Conservation (phyloP, 2,888 invertebrate species). For the Eristalis intricaria region DNA sequence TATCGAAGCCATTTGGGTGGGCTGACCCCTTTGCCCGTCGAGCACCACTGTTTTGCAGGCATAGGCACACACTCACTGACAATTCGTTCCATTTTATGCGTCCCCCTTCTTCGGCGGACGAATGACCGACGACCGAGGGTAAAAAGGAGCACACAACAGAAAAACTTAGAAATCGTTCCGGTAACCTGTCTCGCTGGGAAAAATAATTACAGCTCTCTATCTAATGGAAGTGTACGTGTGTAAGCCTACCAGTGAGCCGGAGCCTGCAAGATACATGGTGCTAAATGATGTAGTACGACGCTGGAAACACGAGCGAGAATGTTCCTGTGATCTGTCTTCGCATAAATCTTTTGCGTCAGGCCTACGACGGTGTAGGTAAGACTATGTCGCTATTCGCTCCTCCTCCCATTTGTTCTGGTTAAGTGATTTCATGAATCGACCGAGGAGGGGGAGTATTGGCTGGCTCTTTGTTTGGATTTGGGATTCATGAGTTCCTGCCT, state of each 20-base stretch:
- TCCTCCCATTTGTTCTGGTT: slow-evolving; percentile 66
- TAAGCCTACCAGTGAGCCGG: slow-evolving; percentile 15
- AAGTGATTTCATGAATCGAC: slow-evolving; percentile 68
- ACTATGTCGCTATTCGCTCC: slow-evolving; percentile 18
- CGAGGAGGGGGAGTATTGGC: slow-evolving; percentile 13
- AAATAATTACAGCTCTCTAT: slow-evolving; percentile 69
- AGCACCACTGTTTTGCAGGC: neutral
- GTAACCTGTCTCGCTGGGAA: slow-evolving; percentile 68
- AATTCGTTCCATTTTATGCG: slow-evolving; percentile 53
- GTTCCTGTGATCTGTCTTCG: slow-evolving; percentile 70
- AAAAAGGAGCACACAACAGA: slow-evolving; percentile 34
- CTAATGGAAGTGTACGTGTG: slow-evolving; percentile 58
- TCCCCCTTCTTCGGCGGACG: slow-evolving; percentile 26
- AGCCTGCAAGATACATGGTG: slow-evolving; percentile 58
- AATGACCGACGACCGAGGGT: slow-evolving; percentile 44
- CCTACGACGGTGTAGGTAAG: slow-evolving; percentile 23
- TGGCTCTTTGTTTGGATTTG: neutral
- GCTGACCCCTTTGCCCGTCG: slow-evolving; percentile 1
- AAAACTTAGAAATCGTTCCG: slow-evolving; percentile 60
- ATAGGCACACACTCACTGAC: neutral
- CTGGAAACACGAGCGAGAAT: slow-evolving; percentile 65
- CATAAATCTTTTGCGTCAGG: slow-evolving; percentile 65
- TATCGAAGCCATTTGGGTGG: slow-evolving; percentile 65
- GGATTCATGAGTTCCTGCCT: neutral
- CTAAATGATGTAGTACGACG: slow-evolving; percentile 72